Base-by-base conservation (phyloP, 2,113 vertebrate genomes). In the Zosterops japonicus region DNA sequence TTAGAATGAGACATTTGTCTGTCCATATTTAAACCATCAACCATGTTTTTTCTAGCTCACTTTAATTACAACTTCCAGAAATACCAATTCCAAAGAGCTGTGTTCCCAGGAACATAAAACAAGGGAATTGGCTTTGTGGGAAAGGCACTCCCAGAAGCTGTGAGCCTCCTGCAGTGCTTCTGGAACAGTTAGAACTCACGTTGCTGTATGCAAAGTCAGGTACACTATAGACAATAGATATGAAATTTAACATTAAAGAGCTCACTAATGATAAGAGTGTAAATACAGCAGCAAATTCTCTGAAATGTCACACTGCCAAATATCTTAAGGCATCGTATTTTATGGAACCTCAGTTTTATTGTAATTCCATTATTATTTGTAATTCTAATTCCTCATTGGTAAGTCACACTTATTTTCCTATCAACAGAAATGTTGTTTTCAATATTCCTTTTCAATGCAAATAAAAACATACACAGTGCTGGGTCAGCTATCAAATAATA, bases 11-110 rank as follows among this genome's bases (percentile, higher is more conserved):
- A 87, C 65, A 68, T 88, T 95, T 91, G 44, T 57, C 36, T 1
- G 6, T 60, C 81, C 86, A 17, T 47, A 84, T 80, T 94, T 94
- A 94, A 96, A 87, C 68, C 44, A 89, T 41, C 72, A 69, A 39
- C 56, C 52, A 0, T 84, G 75, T 64, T 88, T 93, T 86, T 76
- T 46, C 90, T 81, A 95, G 49, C 82, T 92, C 85, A 28, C 60
- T 94, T 93, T 95, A 96, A 94, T 96, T 96, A 85, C 76, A 79
- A 4, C 44, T 94, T 94, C 93, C 71, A 85, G 94, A 97, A 96
- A 95, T 88, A 87, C 46, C 1, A 1, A 53, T 93, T 83, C 78
- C 57, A 90, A 82, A 89, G 63, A 94, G 57, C 79, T n/a, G 1
- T 16, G 86, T 83, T 97, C 91, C 93, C 93, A 95, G 93, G 81